These are phyloP conservation scores for Amphiprion clarkii DNA, from an alignment of 2,797 vertebrate species.

Conservation along the genomic window DNA sequence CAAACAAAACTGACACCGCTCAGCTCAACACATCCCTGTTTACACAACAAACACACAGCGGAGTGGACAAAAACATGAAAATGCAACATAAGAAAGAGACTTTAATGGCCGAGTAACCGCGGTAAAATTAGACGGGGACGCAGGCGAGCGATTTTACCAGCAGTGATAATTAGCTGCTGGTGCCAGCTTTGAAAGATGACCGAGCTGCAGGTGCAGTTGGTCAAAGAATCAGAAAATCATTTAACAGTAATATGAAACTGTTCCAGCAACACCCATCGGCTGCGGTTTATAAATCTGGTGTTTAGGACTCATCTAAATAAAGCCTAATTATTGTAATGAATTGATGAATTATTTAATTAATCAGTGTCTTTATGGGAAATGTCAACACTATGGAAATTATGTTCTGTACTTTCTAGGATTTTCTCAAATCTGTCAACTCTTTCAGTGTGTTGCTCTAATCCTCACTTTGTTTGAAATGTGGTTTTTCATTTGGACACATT, in stretches of 20 bases:
- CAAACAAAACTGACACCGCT: neutral
- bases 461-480: no score
- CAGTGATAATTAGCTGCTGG: neutral
- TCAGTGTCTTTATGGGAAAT: no score
- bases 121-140: neutral
- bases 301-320: neutral
- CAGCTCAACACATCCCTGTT: neutral
- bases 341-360: slow-evolving; percentile 1
- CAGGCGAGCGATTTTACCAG: neutral
- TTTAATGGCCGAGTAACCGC: neutral
- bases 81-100: neutral
- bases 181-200: neutral
- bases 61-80: neutral
- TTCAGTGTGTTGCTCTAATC: no score
- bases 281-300: neutral
- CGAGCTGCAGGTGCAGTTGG: slow-evolving; percentile 34
- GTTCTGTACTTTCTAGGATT: no score
- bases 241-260: neutral
- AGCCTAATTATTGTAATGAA: slow-evolving; percentile 10
- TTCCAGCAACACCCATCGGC: neutral
- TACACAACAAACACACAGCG: slow-evolving; percentile 1
- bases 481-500: no score
- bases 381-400: no score
- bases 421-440: no score
- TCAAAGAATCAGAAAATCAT: neutral